These are phyloP conservation scores for Chloroceryle inda DNA, from an alignment of 2,797 vertebrate genomes.

Conservation along the genomic window DNA sequence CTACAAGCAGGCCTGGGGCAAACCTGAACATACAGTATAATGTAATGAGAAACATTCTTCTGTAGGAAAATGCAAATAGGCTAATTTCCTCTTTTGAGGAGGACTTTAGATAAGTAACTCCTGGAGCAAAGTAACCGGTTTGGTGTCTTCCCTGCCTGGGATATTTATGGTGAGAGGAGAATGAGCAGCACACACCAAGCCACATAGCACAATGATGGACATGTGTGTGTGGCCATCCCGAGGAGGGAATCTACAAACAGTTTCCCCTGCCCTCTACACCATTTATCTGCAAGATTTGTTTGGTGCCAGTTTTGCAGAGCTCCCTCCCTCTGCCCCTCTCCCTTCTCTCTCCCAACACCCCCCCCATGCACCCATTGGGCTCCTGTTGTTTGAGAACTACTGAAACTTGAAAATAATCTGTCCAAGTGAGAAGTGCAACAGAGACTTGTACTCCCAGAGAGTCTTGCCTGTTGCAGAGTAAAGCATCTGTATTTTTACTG, in stretches of 20 bases:
- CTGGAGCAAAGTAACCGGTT: slow-evolving; percentile 75
- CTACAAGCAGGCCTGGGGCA: slow-evolving; percentile 82
- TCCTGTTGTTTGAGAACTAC: not conserved
- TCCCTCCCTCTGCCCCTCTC: not conserved
- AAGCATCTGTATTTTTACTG: not conserved
- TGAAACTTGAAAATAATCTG: not conserved
- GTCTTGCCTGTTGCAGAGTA: not conserved
- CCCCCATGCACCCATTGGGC: accelerated
- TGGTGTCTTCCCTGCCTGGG: slow-evolving; percentile 47
- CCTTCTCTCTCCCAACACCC: not conserved
- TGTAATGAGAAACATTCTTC: slow-evolving; percentile 73
- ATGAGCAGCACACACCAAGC: not conserved
- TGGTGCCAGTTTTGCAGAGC: not conserved
- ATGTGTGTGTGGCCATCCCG: accelerated
- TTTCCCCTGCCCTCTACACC: not conserved
- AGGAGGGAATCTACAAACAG: not conserved
- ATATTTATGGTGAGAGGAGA: not conserved
- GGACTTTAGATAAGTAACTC: slow-evolving; percentile 77
- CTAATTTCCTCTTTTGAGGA: slow-evolving; percentile 79
- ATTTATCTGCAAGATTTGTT: not conserved
- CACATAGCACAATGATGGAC: accelerated
- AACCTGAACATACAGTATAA: slow-evolving; percentile 66
- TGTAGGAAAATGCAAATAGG: slow-evolving; percentile 82
- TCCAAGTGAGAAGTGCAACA: not conserved
- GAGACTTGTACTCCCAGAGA: not conserved